These are phyloP conservation scores for Heterotilapia buettikoferi DNA, from an alignment of 2,113 vertebrate genomes.

Conservation along the genomic window DNA sequence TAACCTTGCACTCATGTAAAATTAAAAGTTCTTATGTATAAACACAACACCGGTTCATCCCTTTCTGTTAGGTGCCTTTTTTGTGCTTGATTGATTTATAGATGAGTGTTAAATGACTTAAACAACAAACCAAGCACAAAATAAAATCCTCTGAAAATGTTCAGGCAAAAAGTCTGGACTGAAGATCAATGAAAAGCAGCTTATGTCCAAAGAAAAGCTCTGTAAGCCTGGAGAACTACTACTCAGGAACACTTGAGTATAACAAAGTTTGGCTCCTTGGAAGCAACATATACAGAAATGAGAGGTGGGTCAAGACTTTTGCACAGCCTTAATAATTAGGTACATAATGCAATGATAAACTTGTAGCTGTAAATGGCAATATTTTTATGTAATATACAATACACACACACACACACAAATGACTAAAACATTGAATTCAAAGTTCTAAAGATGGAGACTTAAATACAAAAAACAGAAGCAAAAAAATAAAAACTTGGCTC, in stretches of 20 bases:
- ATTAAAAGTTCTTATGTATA: neutral
- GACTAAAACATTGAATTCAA: neutral
- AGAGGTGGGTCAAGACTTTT: neutral
- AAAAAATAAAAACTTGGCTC: conserved; percentile 3
- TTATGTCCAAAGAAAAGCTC: neutral
- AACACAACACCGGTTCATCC: neutral
- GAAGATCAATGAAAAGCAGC: neutral
- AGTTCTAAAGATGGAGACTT: neutral
- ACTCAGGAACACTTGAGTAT: neutral
- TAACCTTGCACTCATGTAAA: neutral
- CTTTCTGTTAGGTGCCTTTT: neutral
- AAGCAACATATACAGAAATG: neutral
- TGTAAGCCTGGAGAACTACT: neutral
- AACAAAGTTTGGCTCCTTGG: neutral
- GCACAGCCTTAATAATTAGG: conserved; percentile 1
- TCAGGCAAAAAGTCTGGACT: neutral
- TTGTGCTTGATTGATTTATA: neutral
- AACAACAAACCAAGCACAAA: neutral
- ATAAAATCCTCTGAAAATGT: neutral
- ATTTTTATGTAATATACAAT: conserved; percentile 26
- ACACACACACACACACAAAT: conserved; percentile 45
- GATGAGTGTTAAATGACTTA: neutral
- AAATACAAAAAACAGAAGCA: neutral
- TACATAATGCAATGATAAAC: neutral
- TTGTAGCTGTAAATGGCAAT: neutral